Conservation (phyloP, 2,888 invertebrate species). For the Gymnoscelis rufifasciata region DNA sequence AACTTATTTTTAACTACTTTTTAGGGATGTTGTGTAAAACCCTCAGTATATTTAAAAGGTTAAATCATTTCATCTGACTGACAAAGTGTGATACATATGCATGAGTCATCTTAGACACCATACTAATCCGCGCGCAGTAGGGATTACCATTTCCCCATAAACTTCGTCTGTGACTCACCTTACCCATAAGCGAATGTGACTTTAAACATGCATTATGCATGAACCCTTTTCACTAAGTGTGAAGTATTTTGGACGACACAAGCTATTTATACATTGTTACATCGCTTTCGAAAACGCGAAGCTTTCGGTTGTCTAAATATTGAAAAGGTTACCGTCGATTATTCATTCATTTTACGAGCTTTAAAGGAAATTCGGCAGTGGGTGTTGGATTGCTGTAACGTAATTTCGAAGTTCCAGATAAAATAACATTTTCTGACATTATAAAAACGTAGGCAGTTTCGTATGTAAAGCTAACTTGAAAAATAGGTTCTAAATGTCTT, state of each 20-base stretch:
- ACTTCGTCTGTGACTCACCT: constrained; percentile 15
- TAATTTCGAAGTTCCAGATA: not conserved
- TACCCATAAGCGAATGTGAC: constrained; percentile 2
- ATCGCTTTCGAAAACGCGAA: not conserved
- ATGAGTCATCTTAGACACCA: constrained; percentile 7
- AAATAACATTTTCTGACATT: too few relatives aligned
- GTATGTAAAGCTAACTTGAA: too few relatives aligned
- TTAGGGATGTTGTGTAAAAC: too few relatives aligned
- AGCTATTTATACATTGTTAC: constrained; percentile 2
- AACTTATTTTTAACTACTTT: too few relatives aligned
- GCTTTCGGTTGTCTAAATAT: constrained; percentile 14
- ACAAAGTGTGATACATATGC: too few relatives aligned
- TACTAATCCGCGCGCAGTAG: constrained; percentile 8
- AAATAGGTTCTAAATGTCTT: too few relatives aligned
- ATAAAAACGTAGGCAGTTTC: too few relatives aligned
- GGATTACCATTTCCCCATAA: constrained; percentile 12
- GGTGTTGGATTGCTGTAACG: constrained; percentile 6
- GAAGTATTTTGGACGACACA: constrained; percentile 11
- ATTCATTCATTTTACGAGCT: constrained; percentile 11
- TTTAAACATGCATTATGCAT: constrained; percentile 15
- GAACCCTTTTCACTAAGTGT: constrained; percentile 13
- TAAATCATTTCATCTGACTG: too few relatives aligned
- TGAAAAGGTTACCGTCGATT: constrained; percentile 14
- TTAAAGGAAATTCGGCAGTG: constrained; percentile 4
- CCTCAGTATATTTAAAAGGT: too few relatives aligned